These are phyloP conservation scores for Epsilonema sp. DNA, from an alignment of 2,888 invertebrate species.

Conservation along the genomic window DNA sequence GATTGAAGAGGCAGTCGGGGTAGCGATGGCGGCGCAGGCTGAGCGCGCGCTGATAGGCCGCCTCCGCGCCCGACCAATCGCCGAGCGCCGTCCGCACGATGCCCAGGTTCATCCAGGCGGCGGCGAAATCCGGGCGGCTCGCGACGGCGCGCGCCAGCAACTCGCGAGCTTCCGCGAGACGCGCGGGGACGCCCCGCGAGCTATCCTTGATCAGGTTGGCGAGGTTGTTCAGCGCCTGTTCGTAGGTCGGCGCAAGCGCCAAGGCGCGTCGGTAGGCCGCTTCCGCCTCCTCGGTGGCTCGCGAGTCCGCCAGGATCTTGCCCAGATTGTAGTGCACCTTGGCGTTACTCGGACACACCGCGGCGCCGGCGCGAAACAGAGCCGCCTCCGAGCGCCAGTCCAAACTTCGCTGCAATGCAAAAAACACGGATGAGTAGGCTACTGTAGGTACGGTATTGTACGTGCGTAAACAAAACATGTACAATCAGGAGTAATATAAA, in stretches of 20 bases:
- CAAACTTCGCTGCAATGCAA: conserved; percentile 23
- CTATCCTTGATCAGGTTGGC: conserved; percentile 66
- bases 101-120: conserved; percentile 96
- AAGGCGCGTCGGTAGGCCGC: conserved; percentile 42
- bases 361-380: conserved; percentile 57
- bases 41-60: conserved; percentile 59
- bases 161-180: conserved; percentile 48
- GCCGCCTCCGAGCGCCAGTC: conserved; percentile 61
- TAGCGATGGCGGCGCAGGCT: conserved; percentile 53
- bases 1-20: conserved; percentile 78
- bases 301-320: conserved; percentile 57
- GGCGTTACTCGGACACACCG: conserved; percentile 76
- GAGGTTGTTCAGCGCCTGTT: conserved; percentile 80
- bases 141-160: conserved; percentile 51
- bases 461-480: too few relatives aligned
- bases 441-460: too few relatives aligned
- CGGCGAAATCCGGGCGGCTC: conserved; percentile 60
- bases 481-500: conserved; percentile 5
- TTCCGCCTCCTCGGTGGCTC: conserved; percentile 48
- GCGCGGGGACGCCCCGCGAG: too few relatives aligned
- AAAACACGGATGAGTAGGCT: conserved; percentile 12
- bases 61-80: conserved; percentile 49
- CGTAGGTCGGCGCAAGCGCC: conserved; percentile 56
- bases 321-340: conserved; percentile 75
- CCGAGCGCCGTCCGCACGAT: conserved; percentile 60